Evolutionary conservation across 2,113 vertebrate species (phyloP).

Genomic region (Mixornis gularis): DNA sequence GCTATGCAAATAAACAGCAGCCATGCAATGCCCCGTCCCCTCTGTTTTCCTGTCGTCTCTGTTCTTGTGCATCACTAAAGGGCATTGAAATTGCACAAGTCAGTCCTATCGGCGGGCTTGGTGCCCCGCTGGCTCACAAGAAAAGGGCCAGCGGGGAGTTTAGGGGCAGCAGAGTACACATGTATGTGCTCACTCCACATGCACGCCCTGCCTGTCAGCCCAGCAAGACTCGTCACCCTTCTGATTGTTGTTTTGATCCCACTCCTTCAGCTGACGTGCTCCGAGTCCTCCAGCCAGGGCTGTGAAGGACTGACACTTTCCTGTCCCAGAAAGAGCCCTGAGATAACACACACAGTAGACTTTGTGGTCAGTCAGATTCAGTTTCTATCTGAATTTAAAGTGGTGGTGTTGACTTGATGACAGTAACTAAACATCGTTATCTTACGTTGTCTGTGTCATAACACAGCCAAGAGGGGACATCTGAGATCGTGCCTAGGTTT

Average conservation of each 20-base stretch:
- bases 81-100: constrained; percentile 58
- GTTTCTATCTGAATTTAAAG: neutral
- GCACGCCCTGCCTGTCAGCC: constrained; percentile 44
- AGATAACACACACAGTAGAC: neutral
- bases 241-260: constrained; percentile 51
- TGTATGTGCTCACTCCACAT: constrained; percentile 46
- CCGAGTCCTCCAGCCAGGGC: neutral
- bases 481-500: neutral
- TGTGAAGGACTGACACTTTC: neutral
- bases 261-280: constrained; percentile 19
- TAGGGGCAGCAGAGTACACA: constrained; percentile 44
- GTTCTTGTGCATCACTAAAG: constrained; percentile 50
- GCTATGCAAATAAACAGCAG: constrained; percentile 4
- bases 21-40: neutral
- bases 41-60: constrained; percentile 36
- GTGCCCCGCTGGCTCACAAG: constrained; percentile 38
- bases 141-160: constrained; percentile 50
- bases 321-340: neutral
- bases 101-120: neutral
- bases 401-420: neutral
- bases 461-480: neutral
- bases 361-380: neutral
- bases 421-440: neutral
- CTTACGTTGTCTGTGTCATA: neutral
- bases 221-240: constrained; percentile 33